Percentiles rank a stretch among this genome's conserved stretches.
These are phyloP conservation scores for Montipora sp. DNA, from an alignment of 64 coral and sea anemone species.

Conservation along the genomic window DNA sequence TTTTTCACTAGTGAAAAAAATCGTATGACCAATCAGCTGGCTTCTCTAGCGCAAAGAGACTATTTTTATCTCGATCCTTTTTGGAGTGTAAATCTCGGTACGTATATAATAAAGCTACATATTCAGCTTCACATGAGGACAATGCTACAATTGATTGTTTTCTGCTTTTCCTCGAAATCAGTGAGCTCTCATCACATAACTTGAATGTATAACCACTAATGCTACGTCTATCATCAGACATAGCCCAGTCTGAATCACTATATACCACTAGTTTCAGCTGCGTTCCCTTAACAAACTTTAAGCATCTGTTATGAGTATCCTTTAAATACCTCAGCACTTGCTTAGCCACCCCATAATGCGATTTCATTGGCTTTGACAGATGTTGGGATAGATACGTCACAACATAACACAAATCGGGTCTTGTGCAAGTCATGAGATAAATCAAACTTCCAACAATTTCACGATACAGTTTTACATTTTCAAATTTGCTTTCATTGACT, in stretches of 20 bases:
- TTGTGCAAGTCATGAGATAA: conserved; percentile 58
- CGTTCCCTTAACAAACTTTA: conserved; percentile 40
- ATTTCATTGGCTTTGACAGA: conserved; percentile 48
- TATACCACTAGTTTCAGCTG: conserved; percentile 16
- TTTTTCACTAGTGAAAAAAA: too few species aligned
- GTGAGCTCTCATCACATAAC: conserved; percentile 1
- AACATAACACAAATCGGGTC: conserved; percentile 68
- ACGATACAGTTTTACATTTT: conserved; percentile 37
- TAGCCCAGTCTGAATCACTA: conserved; percentile 43
- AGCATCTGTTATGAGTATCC: conserved; percentile 37
- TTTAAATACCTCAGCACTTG: conserved; percentile 43
- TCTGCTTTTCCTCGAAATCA: too few species aligned
- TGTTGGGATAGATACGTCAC: conserved; percentile 46
- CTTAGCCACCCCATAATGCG: conserved; percentile 39
- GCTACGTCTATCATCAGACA: conserved; percentile 43
- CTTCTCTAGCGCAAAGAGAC: too few species aligned
- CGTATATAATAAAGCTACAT: not conserved
- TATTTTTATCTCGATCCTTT: too few species aligned
- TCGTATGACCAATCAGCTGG: too few species aligned
- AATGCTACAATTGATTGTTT: conserved; percentile 24
- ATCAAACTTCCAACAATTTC: conserved; percentile 59
- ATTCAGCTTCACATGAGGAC: conserved; percentile 67
- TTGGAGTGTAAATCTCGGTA: too few species aligned
- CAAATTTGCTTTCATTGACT: conserved; percentile 6
- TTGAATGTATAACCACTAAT: conserved; percentile 55